Evolutionary conservation across 2,888 invertebrate genomes (phyloP), one percentile per base, ranked within the genome.

Genomic region (Nemotelus nigrinus): DNA sequence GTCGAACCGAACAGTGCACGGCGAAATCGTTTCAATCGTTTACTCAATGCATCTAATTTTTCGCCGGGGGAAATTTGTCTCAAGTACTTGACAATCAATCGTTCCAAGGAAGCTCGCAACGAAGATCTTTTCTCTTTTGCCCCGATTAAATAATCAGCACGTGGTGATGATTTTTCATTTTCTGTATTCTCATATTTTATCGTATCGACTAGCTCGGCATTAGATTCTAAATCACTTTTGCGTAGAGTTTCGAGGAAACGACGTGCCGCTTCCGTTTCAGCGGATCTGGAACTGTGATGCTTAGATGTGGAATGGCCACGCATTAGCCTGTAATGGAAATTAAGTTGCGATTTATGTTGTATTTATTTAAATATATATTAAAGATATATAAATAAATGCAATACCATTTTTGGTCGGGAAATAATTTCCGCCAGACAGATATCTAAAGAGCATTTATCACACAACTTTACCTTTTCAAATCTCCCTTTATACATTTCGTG

Each of bases 231-330:
- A 55, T 80, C 76, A 39, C 78, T 79, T 77, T 82, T 80, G 57
- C 82, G 81, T 10, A 83, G 75, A 3, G 82, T 82, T 78, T 83
- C 82, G 43, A 83, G 80, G 77, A 83, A 82, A 78, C 80, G 82
- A 77, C 81, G 77, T 57, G 81, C 83, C 2, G 83, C 83, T 77
- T 81, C 79, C 64, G 81, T 82, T 79, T 83, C 83, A 45, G 80
- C 82, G 44, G 80, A 72, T 7, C 76, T 76, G 6, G 78, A 78
- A n/a, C 78, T 70, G 5, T 53, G 48, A 41, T 39, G 44, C 57
- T 64, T 76, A 63, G 79, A 70, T 4, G 71, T 25, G 45, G 77
- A 60, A 50, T 75, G 77, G 3, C 64, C 78, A 48, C 77, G 48
- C 25, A 78, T 50, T 5, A 80, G 64, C 65, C 79, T 79, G 8